Conservation (phyloP, 2,113 vertebrate genomes). For the Calyptommatus sinebrachiatus region DNA sequence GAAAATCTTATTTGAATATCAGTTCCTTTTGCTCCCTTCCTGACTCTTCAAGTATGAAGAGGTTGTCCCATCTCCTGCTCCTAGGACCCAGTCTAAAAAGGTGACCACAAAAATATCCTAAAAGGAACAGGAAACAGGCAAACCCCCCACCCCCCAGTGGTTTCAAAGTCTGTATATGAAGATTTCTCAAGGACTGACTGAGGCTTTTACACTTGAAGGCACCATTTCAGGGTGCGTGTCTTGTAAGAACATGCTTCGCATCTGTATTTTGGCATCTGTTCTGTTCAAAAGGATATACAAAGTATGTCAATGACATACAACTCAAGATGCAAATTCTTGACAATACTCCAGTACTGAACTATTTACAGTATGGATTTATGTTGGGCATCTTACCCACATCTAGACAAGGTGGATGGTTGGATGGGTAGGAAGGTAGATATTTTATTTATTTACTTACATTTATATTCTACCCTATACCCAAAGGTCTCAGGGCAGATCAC, state of each 20-base stretch:
- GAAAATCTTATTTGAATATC: too few species aligned
- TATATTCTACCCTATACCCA: too few species aligned
- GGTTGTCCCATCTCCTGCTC: too few species aligned
- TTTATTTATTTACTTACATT: too few species aligned
- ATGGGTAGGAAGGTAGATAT: too few species aligned
- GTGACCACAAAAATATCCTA: too few species aligned
- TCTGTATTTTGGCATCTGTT: slow-evolving; percentile 30
- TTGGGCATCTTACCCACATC: neutral
- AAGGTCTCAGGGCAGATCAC: too few species aligned
- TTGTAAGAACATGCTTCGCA: slow-evolving; percentile 6
- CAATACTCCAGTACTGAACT: neutral
- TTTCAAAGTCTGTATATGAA: neutral
- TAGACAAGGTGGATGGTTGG: neutral
- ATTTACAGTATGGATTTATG: neutral
- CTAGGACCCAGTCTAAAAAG: too few species aligned
- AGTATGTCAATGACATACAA: neutral
- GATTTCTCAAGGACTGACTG: neutral
- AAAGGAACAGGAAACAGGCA: neutral
- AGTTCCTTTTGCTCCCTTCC: too few species aligned
- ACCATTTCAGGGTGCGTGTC: neutral
- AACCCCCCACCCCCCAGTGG: neutral
- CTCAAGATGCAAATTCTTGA: slow-evolving; percentile 2
- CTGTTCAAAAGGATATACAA: slow-evolving; percentile 9
- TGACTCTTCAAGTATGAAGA: too few species aligned
- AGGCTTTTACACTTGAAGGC: slow-evolving; percentile 13